A percentile compares a stretch with the other conserved stretches of the same genome.
Conservation (phyloP, 2,113 vertebrate genomes). For the Crotalus viridis region DNA sequence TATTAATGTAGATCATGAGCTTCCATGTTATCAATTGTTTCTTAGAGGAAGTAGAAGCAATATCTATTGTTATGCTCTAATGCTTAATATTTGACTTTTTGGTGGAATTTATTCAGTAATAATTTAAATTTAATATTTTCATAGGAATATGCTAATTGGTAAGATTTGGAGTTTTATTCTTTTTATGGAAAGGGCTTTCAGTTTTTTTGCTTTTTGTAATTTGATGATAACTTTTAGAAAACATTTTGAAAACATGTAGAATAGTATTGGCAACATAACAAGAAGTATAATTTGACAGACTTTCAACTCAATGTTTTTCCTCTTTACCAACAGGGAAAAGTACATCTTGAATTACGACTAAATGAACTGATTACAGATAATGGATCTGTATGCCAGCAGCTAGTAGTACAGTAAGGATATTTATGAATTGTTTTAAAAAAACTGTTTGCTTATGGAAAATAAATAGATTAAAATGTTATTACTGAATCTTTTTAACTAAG, state of each 20-base stretch:
- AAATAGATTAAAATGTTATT: not conserved
- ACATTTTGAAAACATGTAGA: slow-evolving; percentile 28
- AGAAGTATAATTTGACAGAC: slow-evolving; percentile 6
- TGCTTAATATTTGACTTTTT: not conserved
- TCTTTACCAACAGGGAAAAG: slow-evolving; percentile 84
- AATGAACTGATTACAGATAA: slow-evolving; percentile 97
- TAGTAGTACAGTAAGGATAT: slow-evolving; percentile 88
- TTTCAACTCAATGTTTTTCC: slow-evolving; percentile 44
- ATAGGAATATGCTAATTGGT: not conserved
- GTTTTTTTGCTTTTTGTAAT: not conserved
- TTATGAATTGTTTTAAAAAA: slow-evolving; percentile 26
- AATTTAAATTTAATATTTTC: not conserved
- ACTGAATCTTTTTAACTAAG: not conserved
- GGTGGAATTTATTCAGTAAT: not conserved
- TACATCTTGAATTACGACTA: slow-evolving; percentile 94
- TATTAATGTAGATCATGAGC: not conserved
- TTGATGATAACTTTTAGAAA: not conserved
- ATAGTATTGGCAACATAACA: slow-evolving; percentile 24
- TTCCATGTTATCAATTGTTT: not conserved
- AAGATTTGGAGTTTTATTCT: not conserved
- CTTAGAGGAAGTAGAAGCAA: not conserved
- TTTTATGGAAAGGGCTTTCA: not conserved
- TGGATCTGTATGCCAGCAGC: slow-evolving; percentile 87
- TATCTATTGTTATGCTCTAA: not conserved
- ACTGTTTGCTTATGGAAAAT: not conserved